A percentile compares a stretch with the other conserved stretches of the same genome.
Evolutionary conservation across 2,797 vertebrate species (phyloP).

Genomic region (Acipenser oxyrinchus): DNA sequence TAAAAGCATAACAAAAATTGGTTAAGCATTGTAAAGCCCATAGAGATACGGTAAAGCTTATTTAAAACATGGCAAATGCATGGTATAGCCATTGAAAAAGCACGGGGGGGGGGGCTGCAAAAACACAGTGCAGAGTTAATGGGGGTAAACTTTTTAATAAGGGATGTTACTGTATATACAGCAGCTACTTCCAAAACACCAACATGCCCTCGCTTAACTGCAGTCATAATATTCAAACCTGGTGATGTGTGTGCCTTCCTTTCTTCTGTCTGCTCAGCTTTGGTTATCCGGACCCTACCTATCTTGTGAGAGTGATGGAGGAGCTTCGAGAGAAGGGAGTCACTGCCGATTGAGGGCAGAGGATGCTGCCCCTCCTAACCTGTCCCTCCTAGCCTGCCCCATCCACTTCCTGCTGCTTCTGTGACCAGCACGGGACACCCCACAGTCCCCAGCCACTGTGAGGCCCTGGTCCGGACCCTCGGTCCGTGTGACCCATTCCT

Average conservation of each 20-base stretch:
- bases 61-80: too few relatives aligned
- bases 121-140: too few relatives aligned
- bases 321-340: slow-evolving; percentile 89
- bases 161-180: too few relatives aligned
- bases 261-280: slow-evolving; percentile 60
- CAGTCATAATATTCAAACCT: too few relatives aligned
- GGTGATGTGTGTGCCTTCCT: slow-evolving; percentile 1
- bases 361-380: slow-evolving; percentile 20
- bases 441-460: background rate
- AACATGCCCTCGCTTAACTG: too few relatives aligned
- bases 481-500: background rate
- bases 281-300: slow-evolving; percentile 88
- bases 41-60: too few relatives aligned
- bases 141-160: too few relatives aligned
- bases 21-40: too few relatives aligned
- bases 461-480: background rate
- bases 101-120: too few relatives aligned
- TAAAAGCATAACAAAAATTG: too few relatives aligned
- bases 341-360: slow-evolving; percentile 66
- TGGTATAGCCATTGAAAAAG: too few relatives aligned
- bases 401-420: background rate
- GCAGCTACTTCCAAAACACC: too few relatives aligned
- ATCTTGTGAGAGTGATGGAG: slow-evolving; percentile 85
- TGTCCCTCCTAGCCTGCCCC: background rate
- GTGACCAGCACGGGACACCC: background rate